Evolutionary conservation across 2,888 invertebrate genomes (phyloP), one percentile per base, ranked within the genome.

Genomic region (Toxonevra muliebris): DNA sequence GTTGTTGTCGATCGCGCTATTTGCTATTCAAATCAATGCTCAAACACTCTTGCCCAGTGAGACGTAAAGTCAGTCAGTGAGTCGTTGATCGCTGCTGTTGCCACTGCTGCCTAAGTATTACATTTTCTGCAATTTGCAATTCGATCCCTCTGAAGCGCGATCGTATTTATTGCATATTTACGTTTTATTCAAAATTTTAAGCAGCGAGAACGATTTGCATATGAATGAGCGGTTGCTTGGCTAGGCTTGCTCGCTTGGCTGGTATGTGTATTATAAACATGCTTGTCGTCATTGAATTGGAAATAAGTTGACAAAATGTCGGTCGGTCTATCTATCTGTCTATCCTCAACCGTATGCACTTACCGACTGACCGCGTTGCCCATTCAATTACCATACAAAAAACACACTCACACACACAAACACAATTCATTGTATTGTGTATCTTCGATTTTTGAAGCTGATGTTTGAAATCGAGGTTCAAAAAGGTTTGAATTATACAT

Each of bases 231-330:
- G 15, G 52, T 15, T 19, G 30, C 30, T 30, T 30, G 30, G 30
- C 30, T 30, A 15, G 40, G n/a, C 17, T 40, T 57, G 30, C 10
- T 40, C 15, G 20, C 41, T 58, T 42, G 58, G 41, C 9, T 41
- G 63, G 48, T 48, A 30, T 54, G 54, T 11, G 30, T 30, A 4
- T 30, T 30, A 30, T 11, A n/a, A 48, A 48, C 15, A 41, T 65
- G 65, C 41, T 20, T 65, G 50, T 45, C 58, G 58, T 59, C 48
- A 48, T 50, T 50, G 52, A 52, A 53, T 57, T 50, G 40, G 57
- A 59, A 48, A 53, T 41, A 52, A 65, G 48, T 59, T 65, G 60
- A 65, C 59, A 60, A 50, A 65, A 59, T 65, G 65, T 53, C 65
- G 5, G 30, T 30, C 30, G 30, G 3, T 2, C 3, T 30, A 30